Conservation (phyloP, 2,888 invertebrate species). For the Brenthis daphne region DNA sequence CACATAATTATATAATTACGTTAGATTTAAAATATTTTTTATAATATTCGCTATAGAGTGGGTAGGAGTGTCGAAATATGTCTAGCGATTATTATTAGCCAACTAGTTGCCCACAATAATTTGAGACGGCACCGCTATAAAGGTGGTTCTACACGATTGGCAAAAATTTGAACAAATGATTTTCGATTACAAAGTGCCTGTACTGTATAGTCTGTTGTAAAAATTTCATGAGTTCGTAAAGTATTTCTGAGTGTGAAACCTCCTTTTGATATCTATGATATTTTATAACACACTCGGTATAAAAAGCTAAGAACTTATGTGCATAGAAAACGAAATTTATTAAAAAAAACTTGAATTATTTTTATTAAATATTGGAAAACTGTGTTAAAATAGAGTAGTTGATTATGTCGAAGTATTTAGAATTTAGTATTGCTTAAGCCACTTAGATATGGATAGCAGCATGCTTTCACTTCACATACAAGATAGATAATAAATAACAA, state of each 20-base stretch:
- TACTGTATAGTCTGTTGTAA: no score
- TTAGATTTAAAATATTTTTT: slow-evolving; percentile 21
- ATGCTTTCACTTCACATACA: no score
- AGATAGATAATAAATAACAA: neutral
- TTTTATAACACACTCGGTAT: neutral
- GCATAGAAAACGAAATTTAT: neutral
- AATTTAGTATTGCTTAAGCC: no score
- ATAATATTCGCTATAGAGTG: slow-evolving; percentile 22
- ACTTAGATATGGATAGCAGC: no score
- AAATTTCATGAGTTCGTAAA: no score
- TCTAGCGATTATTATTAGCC: slow-evolving; percentile 29
- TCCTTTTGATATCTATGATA: neutral
- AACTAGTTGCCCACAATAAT: slow-evolving; percentile 33
- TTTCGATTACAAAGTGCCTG: no score
- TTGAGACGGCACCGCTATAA: slow-evolving; percentile 23
- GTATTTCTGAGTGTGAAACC: neutral
- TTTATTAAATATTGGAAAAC: no score
- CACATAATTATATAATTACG: slow-evolving; percentile 18
- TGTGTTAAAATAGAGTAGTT: no score
- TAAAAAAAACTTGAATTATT: neutral
- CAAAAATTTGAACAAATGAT: neutral
- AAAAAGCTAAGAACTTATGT: neutral
- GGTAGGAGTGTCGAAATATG: slow-evolving; percentile 31
- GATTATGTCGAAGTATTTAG: no score
- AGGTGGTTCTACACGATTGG: slow-evolving; percentile 3